phyloP scores from a whole-genome alignment of 2,113 vertebrate genomes.

The Vulpes vulpes region DNA sequence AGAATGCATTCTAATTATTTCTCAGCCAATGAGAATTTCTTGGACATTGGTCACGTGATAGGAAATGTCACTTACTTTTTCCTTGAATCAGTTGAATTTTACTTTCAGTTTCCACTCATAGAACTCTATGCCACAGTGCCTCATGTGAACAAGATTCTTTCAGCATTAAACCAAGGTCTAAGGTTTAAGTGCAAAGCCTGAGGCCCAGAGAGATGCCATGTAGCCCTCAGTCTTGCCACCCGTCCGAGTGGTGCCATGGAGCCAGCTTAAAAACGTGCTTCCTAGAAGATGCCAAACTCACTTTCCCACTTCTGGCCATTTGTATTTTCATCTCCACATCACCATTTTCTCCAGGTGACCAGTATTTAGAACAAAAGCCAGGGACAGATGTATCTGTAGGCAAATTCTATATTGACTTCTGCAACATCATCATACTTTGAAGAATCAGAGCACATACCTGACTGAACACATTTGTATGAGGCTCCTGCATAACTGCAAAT shows the following conservation, averaged over 20 bases:
- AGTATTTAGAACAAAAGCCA: background rate
- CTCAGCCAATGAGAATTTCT: background rate
- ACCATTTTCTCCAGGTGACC: background rate
- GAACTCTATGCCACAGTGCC: background rate
- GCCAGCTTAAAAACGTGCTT: background rate
- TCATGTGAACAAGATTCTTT: background rate
- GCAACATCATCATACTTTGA: background rate
- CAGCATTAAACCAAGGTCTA: background rate
- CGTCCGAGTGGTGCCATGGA: rapidly evolving
- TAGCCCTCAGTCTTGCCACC: rapidly evolving
- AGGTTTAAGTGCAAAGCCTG: background rate
- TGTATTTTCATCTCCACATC: background rate
- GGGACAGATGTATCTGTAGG: background rate
- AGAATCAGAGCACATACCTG: rapidly evolving
- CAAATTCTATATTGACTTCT: background rate
- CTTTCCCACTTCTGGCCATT: background rate
- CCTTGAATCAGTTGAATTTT: background rate
- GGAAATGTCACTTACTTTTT: background rate
- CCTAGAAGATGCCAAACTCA: background rate
- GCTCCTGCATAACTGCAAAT: background rate
- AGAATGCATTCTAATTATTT: background rate
- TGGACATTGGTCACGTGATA: background rate
- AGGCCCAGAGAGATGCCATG: rapidly evolving
- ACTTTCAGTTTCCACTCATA: background rate
- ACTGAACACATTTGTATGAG: background rate